Conservation (phyloP, 2,113 vertebrate species). For the Labeo rohita region DNA sequence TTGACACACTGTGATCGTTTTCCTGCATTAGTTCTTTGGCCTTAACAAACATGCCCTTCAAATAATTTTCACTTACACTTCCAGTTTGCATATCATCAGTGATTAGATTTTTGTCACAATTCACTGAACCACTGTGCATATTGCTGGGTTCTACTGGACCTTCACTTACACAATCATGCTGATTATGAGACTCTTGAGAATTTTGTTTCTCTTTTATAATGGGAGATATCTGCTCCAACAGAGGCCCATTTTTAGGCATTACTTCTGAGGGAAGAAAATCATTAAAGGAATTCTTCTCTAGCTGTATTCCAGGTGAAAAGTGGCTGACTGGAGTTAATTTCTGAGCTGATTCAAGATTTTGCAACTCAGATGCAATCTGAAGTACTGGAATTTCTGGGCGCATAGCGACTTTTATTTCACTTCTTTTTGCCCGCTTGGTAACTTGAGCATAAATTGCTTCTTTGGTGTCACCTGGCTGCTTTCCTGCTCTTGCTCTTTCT, state of each 20-base stretch:
- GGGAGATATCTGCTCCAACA: constrained; percentile 66
- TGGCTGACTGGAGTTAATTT: constrained; percentile 14
- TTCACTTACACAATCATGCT: constrained; percentile 31
- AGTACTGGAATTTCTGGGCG: constrained; percentile 77
- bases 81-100: constrained; percentile 39
- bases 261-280: constrained; percentile 73
- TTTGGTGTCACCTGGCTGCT: constrained; percentile 68
- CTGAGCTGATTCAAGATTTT: constrained; percentile 52
- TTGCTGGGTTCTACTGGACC: constrained; percentile 45
- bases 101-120: constrained; percentile 37
- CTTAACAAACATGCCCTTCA: constrained; percentile 17
- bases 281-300: constrained; percentile 55
- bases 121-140: constrained; percentile 48
- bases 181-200: constrained; percentile 18
- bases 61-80: constrained; percentile 50
- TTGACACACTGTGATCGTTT: constrained; percentile 10
- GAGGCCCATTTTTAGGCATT: constrained; percentile 72
- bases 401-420: constrained; percentile 76
- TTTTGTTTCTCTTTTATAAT: constrained; percentile 65
- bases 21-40: constrained; percentile 21
- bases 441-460: constrained; percentile 83
- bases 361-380: constrained; percentile 74
- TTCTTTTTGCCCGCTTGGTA: constrained; percentile 79
- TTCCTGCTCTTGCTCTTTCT: constrained; percentile 67
- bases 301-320: constrained; percentile 1